Conservation (phyloP, 1,140 invertebrate genomes). For the Drosophila mauritiana region DNA sequence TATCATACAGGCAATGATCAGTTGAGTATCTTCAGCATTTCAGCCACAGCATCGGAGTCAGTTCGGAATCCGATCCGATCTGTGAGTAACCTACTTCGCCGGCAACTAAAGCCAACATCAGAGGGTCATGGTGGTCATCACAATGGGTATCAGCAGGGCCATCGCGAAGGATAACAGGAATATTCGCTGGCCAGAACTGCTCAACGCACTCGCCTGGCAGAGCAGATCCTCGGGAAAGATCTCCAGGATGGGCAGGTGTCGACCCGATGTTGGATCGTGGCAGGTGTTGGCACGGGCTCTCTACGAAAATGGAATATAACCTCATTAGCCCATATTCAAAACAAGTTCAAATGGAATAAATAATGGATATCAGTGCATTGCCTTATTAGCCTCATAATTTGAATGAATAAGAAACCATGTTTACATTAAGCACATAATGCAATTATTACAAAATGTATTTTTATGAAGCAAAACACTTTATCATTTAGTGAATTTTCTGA, state of each 20-base stretch:
- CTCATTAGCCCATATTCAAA: neutral
- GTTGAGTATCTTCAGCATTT: conserved; percentile 28
- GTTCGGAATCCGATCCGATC: neutral
- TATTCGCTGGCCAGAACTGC: conserved; percentile 85
- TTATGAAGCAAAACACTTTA: no score
- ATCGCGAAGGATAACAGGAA: conserved; percentile 76
- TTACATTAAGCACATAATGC: no score
- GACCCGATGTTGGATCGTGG: conserved; percentile 87
- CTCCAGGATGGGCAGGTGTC: conserved; percentile 88
- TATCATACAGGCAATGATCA: conserved; percentile 54
- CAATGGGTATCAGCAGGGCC: conserved; percentile 64
- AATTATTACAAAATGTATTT: no score
- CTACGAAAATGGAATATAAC: conserved; percentile 27
- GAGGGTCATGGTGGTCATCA: conserved; percentile 70
- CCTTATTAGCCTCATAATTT: neutral
- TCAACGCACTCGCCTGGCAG: conserved; percentile 91
- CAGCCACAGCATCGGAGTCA: conserved; percentile 1
- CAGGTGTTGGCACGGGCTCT: conserved; percentile 87
- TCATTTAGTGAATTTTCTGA: neutral
- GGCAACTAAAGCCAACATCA: conserved; percentile 72
- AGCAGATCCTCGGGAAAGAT: conserved; percentile 90
- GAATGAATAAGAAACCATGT: no score
- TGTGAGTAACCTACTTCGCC: conserved; percentile 31
- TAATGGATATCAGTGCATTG: neutral
- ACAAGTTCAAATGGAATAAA: no score